Conservation (phyloP, 2,888 invertebrate genomes). For the Acheta domesticus region DNA sequence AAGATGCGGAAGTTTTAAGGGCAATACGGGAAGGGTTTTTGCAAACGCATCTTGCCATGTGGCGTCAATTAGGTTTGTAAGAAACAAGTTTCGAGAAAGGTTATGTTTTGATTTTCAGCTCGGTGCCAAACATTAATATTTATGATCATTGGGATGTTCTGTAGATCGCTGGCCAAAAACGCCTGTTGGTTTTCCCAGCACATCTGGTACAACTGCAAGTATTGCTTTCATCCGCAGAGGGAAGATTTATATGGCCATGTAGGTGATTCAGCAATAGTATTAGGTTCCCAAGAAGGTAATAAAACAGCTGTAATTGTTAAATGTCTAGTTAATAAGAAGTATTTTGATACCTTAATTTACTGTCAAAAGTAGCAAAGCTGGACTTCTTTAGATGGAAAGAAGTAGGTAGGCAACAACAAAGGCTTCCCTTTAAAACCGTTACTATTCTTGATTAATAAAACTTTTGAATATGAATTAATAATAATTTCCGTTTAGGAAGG, state of each 20-base stretch:
- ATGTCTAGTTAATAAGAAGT: too few relatives aligned
- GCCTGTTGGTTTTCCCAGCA: slow-evolving; percentile 90
- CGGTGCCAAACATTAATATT: not conserved
- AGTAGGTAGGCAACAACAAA: too few relatives aligned
- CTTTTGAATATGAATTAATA: too few relatives aligned
- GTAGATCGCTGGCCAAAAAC: slow-evolving; percentile 94
- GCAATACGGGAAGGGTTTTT: slow-evolving; percentile 95
- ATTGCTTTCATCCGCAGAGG: slow-evolving; percentile 90
- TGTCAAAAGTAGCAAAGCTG: too few relatives aligned
- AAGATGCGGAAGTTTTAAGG: slow-evolving; percentile 86
- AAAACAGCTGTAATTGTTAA: not conserved
- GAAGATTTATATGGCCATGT: slow-evolving; percentile 96
- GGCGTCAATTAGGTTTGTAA: slow-evolving; percentile 88
- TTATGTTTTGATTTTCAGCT: not conserved
- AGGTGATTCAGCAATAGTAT: slow-evolving; percentile 94
- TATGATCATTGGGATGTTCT: slow-evolving; percentile 19
- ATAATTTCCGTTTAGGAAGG: too few relatives aligned
- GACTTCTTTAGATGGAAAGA: too few relatives aligned
- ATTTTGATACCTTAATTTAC: too few relatives aligned
- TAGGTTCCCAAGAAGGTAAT: slow-evolving; percentile 71
- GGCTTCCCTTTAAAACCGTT: too few relatives aligned
- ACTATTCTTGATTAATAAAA: too few relatives aligned
- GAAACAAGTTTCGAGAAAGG: not conserved
- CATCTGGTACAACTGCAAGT: slow-evolving; percentile 96
- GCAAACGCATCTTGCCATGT: slow-evolving; percentile 95